These are phyloP conservation scores for Novumbra hubbsi DNA, from an alignment of 2,797 vertebrate species.

Conservation along the genomic window DNA sequence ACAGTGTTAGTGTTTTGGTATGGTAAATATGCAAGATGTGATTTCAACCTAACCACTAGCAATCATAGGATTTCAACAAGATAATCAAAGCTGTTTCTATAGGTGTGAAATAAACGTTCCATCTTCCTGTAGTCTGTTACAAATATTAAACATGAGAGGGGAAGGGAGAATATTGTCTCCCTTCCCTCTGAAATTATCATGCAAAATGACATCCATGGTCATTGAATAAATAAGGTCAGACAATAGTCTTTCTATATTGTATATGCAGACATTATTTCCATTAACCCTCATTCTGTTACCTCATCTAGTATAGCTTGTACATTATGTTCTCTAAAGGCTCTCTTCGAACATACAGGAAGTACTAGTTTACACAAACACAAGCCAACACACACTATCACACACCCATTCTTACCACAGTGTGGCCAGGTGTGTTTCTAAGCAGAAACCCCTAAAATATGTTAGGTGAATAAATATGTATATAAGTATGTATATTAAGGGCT, in stretches of 20 bases:
- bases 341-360: background rate
- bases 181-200: slow-evolving; percentile 17
- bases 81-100: background rate
- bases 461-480: background rate
- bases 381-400: too few species aligned
- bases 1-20: background rate
- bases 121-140: background rate
- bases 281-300: slow-evolving; percentile 19
- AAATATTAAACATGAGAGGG: background rate
- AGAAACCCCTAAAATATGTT: background rate
- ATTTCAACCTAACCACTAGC: background rate
- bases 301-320: background rate
- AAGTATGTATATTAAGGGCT: background rate
- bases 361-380: background rate
- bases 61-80: background rate
- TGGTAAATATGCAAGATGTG: background rate
- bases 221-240: slow-evolving; percentile 21
- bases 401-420: too few species aligned
- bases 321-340: background rate
- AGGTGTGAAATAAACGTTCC: background rate
- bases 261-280: slow-evolving; percentile 12
- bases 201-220: slow-evolving; percentile 19
- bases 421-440: too few species aligned
- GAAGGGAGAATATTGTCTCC: slow-evolving; percentile 14
- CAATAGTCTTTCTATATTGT: slow-evolving; percentile 4